A percentile compares a stretch with the other conserved stretches of the same genome.
Conservation (phyloP, 2,888 invertebrate species). For the Nephrocerus scutellatus region DNA sequence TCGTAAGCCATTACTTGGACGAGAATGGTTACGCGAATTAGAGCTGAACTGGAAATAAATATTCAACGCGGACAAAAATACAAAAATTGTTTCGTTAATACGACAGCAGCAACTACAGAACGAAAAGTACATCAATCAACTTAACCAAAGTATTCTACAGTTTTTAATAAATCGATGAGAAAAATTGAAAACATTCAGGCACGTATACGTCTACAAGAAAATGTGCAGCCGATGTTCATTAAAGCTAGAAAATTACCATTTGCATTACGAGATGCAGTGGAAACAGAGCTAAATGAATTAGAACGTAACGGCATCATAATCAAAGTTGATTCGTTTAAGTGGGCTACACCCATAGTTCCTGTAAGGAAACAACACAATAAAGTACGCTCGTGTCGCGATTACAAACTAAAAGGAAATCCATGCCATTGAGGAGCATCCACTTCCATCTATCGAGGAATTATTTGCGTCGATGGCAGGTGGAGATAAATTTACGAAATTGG, state of each 20-base stretch:
- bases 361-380: conserved; percentile 22
- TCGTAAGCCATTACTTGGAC: no score
- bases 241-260: conserved; percentile 23
- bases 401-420: conserved; percentile 24
- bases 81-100: no score
- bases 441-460: conserved; percentile 23
- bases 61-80: no score
- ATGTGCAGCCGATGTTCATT: conserved; percentile 19
- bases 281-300: conserved; percentile 19
- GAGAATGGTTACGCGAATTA: no score
- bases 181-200: conserved; percentile 15
- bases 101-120: conserved; percentile 20
- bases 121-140: conserved; percentile 6
- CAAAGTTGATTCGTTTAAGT: conserved; percentile 25
- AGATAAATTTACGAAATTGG: conserved; percentile 23
- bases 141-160: conserved; percentile 9
- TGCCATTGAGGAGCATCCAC: conserved; percentile 23
- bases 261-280: conserved; percentile 15
- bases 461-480: conserved; percentile 23
- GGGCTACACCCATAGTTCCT: conserved; percentile 29
- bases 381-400: conserved; percentile 23
- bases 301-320: conserved; percentile 21
- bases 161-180: conserved; percentile 8
- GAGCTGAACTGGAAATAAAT: no score
- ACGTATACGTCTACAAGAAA: conserved; percentile 17